Evolutionary conservation across 2,797 vertebrate species (phyloP).

Genomic region (Poecilia picta): DNA sequence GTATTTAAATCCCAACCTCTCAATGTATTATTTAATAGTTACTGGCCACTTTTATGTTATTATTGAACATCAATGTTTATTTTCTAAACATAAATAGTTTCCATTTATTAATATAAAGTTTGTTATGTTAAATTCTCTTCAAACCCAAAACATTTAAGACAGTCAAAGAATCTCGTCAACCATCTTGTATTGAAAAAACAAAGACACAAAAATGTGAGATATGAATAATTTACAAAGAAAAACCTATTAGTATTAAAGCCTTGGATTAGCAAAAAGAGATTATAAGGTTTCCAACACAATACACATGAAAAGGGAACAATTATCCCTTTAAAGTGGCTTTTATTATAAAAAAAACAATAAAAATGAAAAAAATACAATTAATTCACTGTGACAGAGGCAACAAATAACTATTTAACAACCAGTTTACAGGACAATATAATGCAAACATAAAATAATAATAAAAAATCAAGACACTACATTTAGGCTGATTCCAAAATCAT

Average conservation of each 20-base stretch:
- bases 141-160: not conserved
- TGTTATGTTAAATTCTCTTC: not conserved
- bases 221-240: not conserved
- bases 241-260: not conserved
- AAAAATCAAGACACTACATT: not conserved
- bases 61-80: not conserved
- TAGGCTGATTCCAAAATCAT: slow-evolving; percentile 34
- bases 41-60: not conserved
- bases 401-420: slow-evolving; percentile 34
- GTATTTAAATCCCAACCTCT: not conserved
- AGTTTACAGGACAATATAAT: slow-evolving; percentile 21
- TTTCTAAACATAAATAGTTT: not conserved
- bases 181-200: not conserved
- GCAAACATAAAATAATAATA: slow-evolving; percentile 18
- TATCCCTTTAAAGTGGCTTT: slow-evolving; percentile 36
- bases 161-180: not conserved
- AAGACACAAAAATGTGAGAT: not conserved
- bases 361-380: not conserved
- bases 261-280: not conserved
- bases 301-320: not conserved
- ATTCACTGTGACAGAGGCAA: slow-evolving; percentile 48
- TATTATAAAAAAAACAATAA: slow-evolving; percentile 34
- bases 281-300: not conserved
- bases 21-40: not conserved
- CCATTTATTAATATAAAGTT: not conserved